Evolutionary conservation across 2,888 invertebrate species (phyloP), one percentile per base, ranked within the genome.

Genomic region (Herminia tarsipennalis): DNA sequence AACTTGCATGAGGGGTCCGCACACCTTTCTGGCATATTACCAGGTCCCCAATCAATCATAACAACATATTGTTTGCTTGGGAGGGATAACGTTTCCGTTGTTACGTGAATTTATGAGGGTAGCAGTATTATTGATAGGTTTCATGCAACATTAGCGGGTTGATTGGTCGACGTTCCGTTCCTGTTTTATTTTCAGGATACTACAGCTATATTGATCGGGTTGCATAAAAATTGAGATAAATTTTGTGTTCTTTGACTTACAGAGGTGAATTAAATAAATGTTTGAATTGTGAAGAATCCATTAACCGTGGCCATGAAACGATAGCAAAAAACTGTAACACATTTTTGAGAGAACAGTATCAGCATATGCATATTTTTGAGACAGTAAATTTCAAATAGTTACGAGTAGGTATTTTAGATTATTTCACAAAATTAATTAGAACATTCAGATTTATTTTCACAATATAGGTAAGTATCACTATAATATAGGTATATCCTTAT

Each of bases 71-170:
- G 81, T 81, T 79, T 73, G 75, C 66, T 70, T 67, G 76, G 73
- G 70, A 70, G 71, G 77, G 70, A 74, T 73, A 66, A 63, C 64
- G 70, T 71, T 74, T 72, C 70, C 68, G 69, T 56, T 69, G 68
- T 67, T 70, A 74, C 72, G 74, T 72, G 66, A 68, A 78, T 78
- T 76, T 80, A 81, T 80, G 76, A 77, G 70, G 76, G 78, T 73
- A 63, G 53, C 58, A 12, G 47, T 72, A 74, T 76, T 80, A 80
- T 79, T 80, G 80, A 80, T 80, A 78, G 77, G 76, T 72, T 76
- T 73, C 72, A 77, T 79, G 77, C 73, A 73, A 81, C 78, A 85
- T 84, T 86, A 83, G 78, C 71, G 51, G 49, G 66, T 66, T 70
- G 78, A 78, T 77, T 77, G 73, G 75, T 73, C 57, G 64, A 32